Evolutionary conservation across 2,797 vertebrate genomes (phyloP), one percentile per base, ranked within the genome.

Genomic region (Chaetodon trifasciatus): DNA sequence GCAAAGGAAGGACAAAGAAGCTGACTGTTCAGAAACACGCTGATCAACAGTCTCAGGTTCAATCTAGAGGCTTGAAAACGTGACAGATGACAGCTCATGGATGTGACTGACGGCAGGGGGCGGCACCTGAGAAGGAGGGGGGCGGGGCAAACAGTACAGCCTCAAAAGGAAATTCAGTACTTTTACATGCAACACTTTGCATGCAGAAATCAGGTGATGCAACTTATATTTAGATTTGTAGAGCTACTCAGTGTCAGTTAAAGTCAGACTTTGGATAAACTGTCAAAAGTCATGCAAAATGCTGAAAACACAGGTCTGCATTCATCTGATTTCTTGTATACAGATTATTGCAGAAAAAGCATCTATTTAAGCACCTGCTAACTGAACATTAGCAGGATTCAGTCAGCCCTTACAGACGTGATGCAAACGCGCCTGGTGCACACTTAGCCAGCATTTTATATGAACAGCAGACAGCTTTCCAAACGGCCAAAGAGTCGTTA

Each of bases 1-100:
- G 66, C 35, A 32, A 21, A 71, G 57, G 24, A 28, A 81, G 60
- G 71, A 70, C 73, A 53, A 72, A 70, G 58, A 61, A 11, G 64
- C 23, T 16, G 40, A 24, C 37, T 52, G 60, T 28, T 70, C 8
- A 52, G 55, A 67, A 68, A 67, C 61, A 55, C 47, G 16, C 21
- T 39, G 28, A 74, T 67, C 63, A 40, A 24, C 60, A 17, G 3
- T 19, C 49, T 24, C 8, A 12, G 39, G 65, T 76, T 52, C 32
- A 23, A 66, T 78, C 32, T 17, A 2, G 23, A 24, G 16, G 44
- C 35, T 28, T 28, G 58, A 9, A 21, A 68, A 11, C 39, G 6
- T 53, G 42, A 71, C 23, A 19, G 58, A 64, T 47, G 46, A 78
- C 70, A 50, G 78, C 40, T 63, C 56, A 15, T 66, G 28, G 10